A percentile compares a stretch with the other conserved stretches of the same genome.
Evolutionary conservation across 2,888 invertebrate species (phyloP).

Genomic region (Monochamus alternatus): DNA sequence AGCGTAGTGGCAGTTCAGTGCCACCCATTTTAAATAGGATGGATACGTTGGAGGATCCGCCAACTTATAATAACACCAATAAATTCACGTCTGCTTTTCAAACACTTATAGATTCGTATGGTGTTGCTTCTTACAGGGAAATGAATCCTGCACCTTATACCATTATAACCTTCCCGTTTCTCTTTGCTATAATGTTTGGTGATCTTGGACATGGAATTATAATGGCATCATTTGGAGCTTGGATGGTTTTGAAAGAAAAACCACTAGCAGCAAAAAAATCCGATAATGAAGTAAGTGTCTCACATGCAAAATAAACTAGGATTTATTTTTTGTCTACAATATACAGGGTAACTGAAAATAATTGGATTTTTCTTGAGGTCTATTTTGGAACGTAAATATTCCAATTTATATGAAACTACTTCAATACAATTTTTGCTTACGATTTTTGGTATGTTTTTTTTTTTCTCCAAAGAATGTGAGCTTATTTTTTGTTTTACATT

Average conservation of each 20-base stretch:
- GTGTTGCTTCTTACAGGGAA: constrained; percentile 95
- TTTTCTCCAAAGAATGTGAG: too few species aligned
- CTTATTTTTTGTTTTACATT: too few species aligned
- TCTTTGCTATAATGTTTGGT: constrained; percentile 99
- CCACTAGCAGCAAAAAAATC: constrained; percentile 89
- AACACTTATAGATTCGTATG: constrained; percentile 95
- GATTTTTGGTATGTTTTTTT: too few species aligned
- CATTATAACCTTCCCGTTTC: constrained; percentile 97
- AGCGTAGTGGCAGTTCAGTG: constrained; percentile 94
- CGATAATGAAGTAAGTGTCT: constrained; percentile 83
- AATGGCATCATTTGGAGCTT: constrained; percentile 92
- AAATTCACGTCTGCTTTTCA: constrained; percentile 98
- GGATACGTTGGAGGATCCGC: constrained; percentile 91
- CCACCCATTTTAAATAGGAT: constrained; percentile 97
- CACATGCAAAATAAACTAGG: background rate
- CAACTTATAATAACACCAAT: constrained; percentile 96
- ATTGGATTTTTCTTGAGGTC: too few species aligned
- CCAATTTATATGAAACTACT: too few species aligned
- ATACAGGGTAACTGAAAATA: background rate
- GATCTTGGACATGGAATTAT: constrained; percentile 94
- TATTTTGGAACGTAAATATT: too few species aligned
- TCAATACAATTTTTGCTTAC: too few species aligned
- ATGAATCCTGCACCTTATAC: constrained; percentile 99
- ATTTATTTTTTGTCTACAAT: too few species aligned
- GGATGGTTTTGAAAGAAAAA: constrained; percentile 97